These are phyloP conservation scores for Rhopalosiphum padi DNA, from an alignment of 1,140 invertebrate species.

Conservation along the genomic window DNA sequence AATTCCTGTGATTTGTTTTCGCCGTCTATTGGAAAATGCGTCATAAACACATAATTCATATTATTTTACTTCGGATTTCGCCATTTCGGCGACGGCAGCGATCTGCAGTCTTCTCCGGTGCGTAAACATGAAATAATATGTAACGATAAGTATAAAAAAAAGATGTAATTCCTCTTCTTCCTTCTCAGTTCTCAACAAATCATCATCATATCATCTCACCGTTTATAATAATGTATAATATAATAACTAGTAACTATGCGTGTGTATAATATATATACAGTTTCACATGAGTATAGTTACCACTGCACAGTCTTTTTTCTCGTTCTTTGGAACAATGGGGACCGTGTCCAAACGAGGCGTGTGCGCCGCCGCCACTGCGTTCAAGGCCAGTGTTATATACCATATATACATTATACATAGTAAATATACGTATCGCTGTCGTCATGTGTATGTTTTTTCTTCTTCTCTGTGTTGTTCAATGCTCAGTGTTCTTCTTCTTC, in stretches of 20 bases:
- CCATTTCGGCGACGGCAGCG: not conserved
- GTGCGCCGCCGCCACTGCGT: constrained; percentile 35
- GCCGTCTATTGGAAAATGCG: not conserved
- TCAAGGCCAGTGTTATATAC: constrained; percentile 40
- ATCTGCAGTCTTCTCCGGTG: not conserved
- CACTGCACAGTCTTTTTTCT: constrained; percentile 6
- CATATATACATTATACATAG: not conserved
- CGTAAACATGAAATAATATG: not conserved
- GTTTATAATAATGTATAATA: constrained; percentile 17
- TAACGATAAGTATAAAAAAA: constrained; percentile 9
- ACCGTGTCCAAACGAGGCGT: constrained; percentile 49
- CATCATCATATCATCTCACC: not conserved
- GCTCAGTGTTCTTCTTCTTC: not conserved
- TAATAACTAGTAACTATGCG: not conserved
- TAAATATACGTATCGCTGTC: not conserved
- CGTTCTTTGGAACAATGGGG: constrained; percentile 50
- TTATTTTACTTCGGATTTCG: not conserved
- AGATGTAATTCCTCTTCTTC: not conserved
- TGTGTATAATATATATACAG: not conserved
- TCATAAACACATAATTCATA: not conserved
- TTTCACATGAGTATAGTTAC: not conserved
- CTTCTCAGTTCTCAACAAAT: not conserved
- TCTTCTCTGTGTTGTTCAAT: not conserved
- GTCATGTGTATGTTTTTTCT: constrained; percentile 31
- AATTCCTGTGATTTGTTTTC: not conserved